phyloP scores from a whole-genome alignment of 2,797 vertebrate genomes.

The Myripristis murdjan region DNA sequence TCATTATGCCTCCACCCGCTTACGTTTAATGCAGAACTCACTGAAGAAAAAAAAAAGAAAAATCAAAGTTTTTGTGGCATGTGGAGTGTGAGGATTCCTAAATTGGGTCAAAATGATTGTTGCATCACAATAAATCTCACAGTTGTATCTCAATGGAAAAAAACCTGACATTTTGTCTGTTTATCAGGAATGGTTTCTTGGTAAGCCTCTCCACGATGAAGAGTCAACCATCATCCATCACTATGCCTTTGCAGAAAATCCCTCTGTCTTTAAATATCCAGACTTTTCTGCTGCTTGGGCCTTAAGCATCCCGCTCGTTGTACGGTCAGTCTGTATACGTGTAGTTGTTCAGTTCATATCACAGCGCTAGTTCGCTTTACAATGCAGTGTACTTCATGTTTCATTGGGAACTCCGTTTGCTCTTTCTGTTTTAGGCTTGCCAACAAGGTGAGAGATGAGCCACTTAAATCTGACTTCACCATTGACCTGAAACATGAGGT shows the following conservation, averaged over 20 bases:
- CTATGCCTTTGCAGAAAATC: conserved; percentile 98
- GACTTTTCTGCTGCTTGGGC: conserved; percentile 97
- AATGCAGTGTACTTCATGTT: conserved; percentile 8
- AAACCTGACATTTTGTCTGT: conserved; percentile 29
- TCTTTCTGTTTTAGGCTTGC: conserved; percentile 85
- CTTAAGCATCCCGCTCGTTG: conserved; percentile 92
- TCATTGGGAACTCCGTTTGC: not conserved
- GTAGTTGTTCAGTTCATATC: not conserved
- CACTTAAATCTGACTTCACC: conserved; percentile 96
- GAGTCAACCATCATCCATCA: conserved; percentile 99
- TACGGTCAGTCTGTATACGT: conserved; percentile 86
- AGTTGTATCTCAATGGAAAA: not conserved
- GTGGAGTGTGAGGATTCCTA: conserved; percentile 6
- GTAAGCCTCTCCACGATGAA: conserved; percentile 93
- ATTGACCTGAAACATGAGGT: conserved; percentile 99
- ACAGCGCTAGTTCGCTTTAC: not conserved
- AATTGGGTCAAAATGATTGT: conserved; percentile 35
- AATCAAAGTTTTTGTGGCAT: conserved; percentile 42
- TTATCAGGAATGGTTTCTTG: conserved; percentile 95
- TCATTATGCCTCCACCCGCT: conserved; percentile 36
- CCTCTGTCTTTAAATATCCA: conserved; percentile 93
- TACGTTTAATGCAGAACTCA: conserved; percentile 21
- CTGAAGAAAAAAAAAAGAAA: conserved; percentile 16
- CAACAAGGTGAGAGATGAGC: conserved; percentile 90
- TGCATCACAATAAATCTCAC: conserved; percentile 7